Base-by-base conservation (phyloP, 2,113 vertebrate species). In the Orycteropus afer region DNA sequence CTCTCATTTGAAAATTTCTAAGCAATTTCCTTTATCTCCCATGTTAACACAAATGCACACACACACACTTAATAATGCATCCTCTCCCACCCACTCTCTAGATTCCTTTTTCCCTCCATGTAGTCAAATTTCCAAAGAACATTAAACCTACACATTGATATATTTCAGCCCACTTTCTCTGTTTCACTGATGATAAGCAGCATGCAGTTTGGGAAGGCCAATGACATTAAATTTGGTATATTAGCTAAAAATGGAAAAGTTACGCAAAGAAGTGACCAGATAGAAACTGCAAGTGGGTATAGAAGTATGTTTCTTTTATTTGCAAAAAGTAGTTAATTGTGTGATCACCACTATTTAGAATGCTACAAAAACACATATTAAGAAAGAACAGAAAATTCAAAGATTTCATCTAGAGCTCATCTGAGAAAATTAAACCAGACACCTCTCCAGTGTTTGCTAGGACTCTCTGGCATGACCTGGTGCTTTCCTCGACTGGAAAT, bases 361-460 rank as follows among this genome's bases (percentile, higher is more conserved):
- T 93, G 86, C 81, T 83, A 92, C 93, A 92, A 94, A 96, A 78
- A 42, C 78, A 42, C 77, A 80, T 94, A 76, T 27, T 55, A 20
- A 47, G 85, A 85, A 89, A 91, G 55, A 49, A 45, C 57, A 84
- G 51, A 89, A 86, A 93, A 94, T 93, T 91, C 92, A 87, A 93
- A 92, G 57, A 37, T 45, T 77, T 82, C 77, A 20, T 89, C 91
- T 93, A 42, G 74, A 96, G 92, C 93, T 94, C 86, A 94, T 93
- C 65, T 91, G 84, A 51, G 53, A 78, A 93, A 87, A 96, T 95
- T 94, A 92, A 95, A 93, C 49, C 25, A 91, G 63, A 53, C 73
- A 88, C 93, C 13, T 25, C 42, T 63, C 74, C 59, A 71, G 63
- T 96, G 37, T 71, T 86, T 77, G 78, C 91, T 61, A 91, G 61